These are phyloP conservation scores for Lasioglossum villosulum DNA, from an alignment of 2,888 invertebrate species.

Conservation along the genomic window DNA sequence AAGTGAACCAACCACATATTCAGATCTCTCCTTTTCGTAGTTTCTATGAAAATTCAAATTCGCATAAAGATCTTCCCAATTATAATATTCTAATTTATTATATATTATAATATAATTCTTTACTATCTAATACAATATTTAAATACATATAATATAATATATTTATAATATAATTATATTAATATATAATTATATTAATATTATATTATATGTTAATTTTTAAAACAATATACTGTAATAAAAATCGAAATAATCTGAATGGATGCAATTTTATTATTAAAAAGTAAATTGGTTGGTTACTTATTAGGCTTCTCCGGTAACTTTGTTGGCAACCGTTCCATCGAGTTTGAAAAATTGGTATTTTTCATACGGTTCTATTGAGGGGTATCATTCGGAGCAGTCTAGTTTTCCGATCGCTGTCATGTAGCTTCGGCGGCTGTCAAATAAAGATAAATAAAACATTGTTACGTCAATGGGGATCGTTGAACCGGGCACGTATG, in stretches of 20 bases:
- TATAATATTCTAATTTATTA: too few species aligned
- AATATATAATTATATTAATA: too few species aligned
- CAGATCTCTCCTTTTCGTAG: background rate
- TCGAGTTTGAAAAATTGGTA: background rate
- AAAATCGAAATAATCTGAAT: too few species aligned
- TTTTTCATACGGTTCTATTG: background rate
- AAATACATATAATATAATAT: too few species aligned
- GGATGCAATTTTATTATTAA: background rate
- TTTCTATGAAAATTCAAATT: background rate
- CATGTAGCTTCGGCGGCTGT: background rate
- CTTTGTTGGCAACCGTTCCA: background rate
- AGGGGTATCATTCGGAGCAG: background rate
- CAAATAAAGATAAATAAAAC: conserved; percentile 63
- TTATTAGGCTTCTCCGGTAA: background rate
- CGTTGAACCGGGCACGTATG: conserved; percentile 71
- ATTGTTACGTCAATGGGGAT: conserved; percentile 59
- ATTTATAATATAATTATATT: too few species aligned
- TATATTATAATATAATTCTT: too few species aligned
- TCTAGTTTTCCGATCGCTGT: background rate
- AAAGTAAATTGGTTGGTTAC: background rate
- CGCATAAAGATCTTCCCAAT: background rate
- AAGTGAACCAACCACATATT: background rate
- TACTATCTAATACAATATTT: too few species aligned
- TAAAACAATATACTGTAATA: too few species aligned
- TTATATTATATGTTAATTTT: too few species aligned